Conservation (phyloP, 2,888 invertebrate genomes). For the Himalopsyche japonica region DNA sequence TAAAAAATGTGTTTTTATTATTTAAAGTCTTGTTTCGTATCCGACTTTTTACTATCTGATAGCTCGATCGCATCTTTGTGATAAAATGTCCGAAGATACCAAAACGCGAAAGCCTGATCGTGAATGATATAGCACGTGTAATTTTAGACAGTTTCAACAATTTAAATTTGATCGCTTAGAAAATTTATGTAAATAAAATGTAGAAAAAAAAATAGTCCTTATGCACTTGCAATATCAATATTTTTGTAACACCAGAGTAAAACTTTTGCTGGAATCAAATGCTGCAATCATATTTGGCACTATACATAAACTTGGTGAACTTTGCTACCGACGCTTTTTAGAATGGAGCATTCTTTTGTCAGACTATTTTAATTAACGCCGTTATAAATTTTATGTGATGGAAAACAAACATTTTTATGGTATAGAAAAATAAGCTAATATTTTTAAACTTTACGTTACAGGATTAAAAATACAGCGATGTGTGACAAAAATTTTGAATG, state of each 20-base stretch:
- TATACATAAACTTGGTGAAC: background rate
- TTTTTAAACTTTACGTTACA: background rate
- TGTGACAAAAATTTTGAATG: background rate
- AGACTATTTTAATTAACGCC: slow-evolving; percentile 34
- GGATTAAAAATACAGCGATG: background rate
- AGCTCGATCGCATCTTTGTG: too few relatives aligned
- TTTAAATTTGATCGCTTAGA: too few relatives aligned
- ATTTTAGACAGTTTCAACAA: too few relatives aligned
- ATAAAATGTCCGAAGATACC: too few relatives aligned
- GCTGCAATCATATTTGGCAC: background rate
- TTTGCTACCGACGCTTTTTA: background rate
- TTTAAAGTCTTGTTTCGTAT: too few relatives aligned
- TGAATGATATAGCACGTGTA: too few relatives aligned
- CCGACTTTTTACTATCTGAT: too few relatives aligned
- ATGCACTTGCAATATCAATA: background rate
- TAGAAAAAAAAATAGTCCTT: background rate
- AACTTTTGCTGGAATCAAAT: background rate
- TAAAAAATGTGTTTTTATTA: too few relatives aligned
- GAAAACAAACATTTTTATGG: slow-evolving; percentile 34
- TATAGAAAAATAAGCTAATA: slow-evolving; percentile 28
- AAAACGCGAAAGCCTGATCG: too few relatives aligned
- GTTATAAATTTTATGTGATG: slow-evolving; percentile 36
- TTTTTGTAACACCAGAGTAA: background rate
- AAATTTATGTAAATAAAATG: background rate
- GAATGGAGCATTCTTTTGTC: background rate